Conservation (phyloP, 2,888 invertebrate genomes). For the Boloria euphrosyne region DNA sequence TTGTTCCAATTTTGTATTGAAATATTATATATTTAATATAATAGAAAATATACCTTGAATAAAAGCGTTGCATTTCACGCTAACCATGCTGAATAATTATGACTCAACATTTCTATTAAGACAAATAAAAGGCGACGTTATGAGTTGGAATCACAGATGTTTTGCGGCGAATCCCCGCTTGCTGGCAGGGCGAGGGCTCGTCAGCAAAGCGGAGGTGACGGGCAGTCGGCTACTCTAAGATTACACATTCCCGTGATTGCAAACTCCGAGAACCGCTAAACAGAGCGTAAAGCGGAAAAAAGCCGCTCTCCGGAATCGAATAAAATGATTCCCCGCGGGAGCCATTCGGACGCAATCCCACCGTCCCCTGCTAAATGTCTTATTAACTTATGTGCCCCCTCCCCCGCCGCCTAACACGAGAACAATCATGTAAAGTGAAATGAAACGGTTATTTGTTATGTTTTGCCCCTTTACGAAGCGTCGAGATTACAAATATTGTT, state of each 20-base stretch:
- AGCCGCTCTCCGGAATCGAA: slow-evolving; percentile 84
- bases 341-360: slow-evolving; percentile 86
- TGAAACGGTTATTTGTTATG: slow-evolving; percentile 82
- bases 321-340: slow-evolving; percentile 88
- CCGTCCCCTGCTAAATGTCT: slow-evolving; percentile 82
- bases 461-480: slow-evolving; percentile 73
- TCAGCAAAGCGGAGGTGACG: slow-evolving; percentile 61
- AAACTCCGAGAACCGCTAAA: slow-evolving; percentile 68
- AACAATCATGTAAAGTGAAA: slow-evolving; percentile 83
- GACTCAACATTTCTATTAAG: background rate
- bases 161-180: slow-evolving; percentile 60
- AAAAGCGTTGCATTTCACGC: too few relatives aligned
- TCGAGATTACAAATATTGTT: slow-evolving; percentile 62
- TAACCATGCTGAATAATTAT: background rate
- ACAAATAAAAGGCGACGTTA: slow-evolving; percentile 46
- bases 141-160: slow-evolving; percentile 50
- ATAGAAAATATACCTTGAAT: too few relatives aligned
- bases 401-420: slow-evolving; percentile 67
- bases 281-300: slow-evolving; percentile 80
- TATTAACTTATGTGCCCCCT: slow-evolving; percentile 79
- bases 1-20: too few relatives aligned
- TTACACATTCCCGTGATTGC: slow-evolving; percentile 65
- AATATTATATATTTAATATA: too few relatives aligned
- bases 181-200: slow-evolving; percentile 61
- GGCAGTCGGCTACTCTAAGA: slow-evolving; percentile 49